Base-by-base conservation (phyloP, 23 tunicate species). In the Ciona savignyi region DNA sequence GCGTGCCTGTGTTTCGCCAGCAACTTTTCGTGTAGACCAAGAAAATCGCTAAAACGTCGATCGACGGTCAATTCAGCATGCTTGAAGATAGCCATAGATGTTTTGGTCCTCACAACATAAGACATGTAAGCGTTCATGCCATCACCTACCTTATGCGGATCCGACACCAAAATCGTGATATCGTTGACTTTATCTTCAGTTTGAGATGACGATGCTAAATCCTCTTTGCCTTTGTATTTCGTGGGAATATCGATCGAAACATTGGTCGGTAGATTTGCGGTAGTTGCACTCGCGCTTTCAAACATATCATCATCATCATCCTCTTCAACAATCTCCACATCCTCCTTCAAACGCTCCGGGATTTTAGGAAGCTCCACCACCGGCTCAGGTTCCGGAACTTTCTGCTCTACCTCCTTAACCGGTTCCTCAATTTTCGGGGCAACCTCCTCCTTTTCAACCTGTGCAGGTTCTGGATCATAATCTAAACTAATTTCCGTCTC, bases 111-210 rank as follows among this genome's bases (percentile, higher is more conserved):
- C 6, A 91, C 97, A 66, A 76, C 76, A 76, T 91, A 91, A 6
- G 97, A 73, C 91, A 91, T 80, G 65, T 63, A 91, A 75, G 97
- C 80, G 76, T 91, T 91, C 97, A 91, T 91, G 32, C 97, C 97
- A 20, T 91, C 97, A 68, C 97, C 97, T 28, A 79, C 77, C 63
- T 91, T 91, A 61, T 85, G 97, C 0, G 97, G 97, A 32, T 91
- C 89, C n/a, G 97, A 91, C 15, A 91, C 97, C 0, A 27, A 27
- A 34, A 91, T 91, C 20, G 29, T 64, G 24, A 91, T 63, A 49
- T 83, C 89, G 68, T 90, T 51, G 26, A 33, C 67, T 73, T 90
- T 62, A 62, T 25, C 20, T 30, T 74, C 77, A 15, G 60, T 69
- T 42, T 56, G 31, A 24, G 63, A 32, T 23, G 26, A 23, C 2